Base-by-base conservation (phyloP, 23 tunicate genomes). In the Ciona savignyi region DNA sequence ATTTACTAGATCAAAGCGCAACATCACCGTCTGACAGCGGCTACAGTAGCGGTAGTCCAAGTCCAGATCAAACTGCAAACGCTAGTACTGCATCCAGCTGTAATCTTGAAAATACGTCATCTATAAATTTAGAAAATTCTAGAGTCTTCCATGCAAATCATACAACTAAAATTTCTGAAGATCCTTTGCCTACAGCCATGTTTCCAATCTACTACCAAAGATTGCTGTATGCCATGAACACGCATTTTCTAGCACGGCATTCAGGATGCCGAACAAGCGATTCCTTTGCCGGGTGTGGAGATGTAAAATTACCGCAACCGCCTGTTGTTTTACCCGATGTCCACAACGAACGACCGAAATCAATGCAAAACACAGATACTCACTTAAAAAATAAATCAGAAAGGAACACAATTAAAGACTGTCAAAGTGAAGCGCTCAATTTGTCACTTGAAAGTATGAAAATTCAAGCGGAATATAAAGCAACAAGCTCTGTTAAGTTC, bases 41-140 rank as follows among this genome's bases (percentile, higher is more conserved):
- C 3, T 88, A 88, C 82, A 81, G 96, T 32, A 88, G 96, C 72
- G 84, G 80, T 0, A 82, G 96, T 30, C 84, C 88, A 15, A 88
- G 96, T 62, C 96, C 96, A 28, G 64, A 88, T 63, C 82, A 74
- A 77, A 35, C 71, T 11, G 23, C 30, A 1, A 4, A 23, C 51
- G 9, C 24, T 2, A 60, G 31, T 29, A 29, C 79, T n/a, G 22
- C 32, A 30, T 11, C 61, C 19, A 49, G 19, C 15, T 49, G 19
- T 20, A 49, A 49, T 49, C 19, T 49, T 11, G 20, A 15, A 49
- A 49, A 49, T 11, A n/a, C n/a, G n/a, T n/a, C n/a, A n/a, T n/a
- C n/a, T n/a, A n/a, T n/a, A n/a, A n/a, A n/a, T n/a, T n/a, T n/a
- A n/a, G n/a, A n/a, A n/a, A 49, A 49, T 49, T 49, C 61, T 15